Percentiles rank a stretch among this genome's conserved stretches.
Conservation (phyloP, 2,113 vertebrate genomes). For the Passer domesticus region DNA sequence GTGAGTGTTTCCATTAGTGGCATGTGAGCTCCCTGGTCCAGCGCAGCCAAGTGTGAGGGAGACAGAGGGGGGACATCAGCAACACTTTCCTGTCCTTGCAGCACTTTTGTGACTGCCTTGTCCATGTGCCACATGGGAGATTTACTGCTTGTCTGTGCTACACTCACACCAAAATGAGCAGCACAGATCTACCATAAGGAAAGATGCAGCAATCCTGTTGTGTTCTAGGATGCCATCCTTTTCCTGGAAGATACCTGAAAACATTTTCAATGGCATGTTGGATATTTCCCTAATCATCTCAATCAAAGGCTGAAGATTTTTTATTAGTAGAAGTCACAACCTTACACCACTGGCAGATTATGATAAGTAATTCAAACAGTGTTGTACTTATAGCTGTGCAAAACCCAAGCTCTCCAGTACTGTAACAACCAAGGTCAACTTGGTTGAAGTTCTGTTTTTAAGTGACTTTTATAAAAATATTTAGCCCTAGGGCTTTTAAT, state of each 20-base stretch:
- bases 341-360: neutral
- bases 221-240: neutral
- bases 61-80: neutral
- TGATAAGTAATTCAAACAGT: neutral
- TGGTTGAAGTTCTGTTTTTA: neutral
- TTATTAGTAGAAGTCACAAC: neutral
- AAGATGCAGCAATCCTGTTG: neutral
- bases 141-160: neutral
- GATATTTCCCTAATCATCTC: neutral
- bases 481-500: constrained; percentile 8
- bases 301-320: neutral
- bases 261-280: neutral
- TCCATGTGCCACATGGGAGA: neutral
- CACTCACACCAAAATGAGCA: neutral
- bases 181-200: neutral
- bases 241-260: neutral
- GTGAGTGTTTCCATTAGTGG: neutral
- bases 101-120: neutral
- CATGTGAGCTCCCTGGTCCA: neutral
- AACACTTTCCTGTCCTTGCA: neutral
- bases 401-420: neutral
- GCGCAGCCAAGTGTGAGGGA: neutral
- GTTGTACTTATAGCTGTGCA: neutral
- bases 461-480: neutral
- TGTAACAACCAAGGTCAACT: neutral